These are phyloP conservation scores for Hypena proboscidalis DNA, from an alignment of 2,888 invertebrate genomes.

Conservation along the genomic window DNA sequence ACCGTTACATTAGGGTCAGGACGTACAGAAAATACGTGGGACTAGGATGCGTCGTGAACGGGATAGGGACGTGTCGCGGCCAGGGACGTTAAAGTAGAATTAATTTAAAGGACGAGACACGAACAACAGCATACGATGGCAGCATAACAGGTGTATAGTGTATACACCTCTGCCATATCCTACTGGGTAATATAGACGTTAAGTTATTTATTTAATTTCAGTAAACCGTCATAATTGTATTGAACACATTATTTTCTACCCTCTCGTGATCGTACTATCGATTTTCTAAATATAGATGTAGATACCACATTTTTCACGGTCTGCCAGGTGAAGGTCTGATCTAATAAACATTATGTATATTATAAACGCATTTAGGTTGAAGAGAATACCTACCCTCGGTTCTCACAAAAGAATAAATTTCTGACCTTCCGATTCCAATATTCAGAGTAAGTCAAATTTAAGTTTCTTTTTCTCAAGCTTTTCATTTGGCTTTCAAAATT, in stretches of 20 bases:
- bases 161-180: no score
- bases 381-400: slow-evolving; percentile 1
- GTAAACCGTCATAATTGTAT: no score
- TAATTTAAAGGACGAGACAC: no score
- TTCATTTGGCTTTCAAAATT: slow-evolving; percentile 1
- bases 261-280: background rate
- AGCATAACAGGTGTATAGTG: no score
- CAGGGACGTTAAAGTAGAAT: no score
- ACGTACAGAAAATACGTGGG: slow-evolving; percentile 1
- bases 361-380: slow-evolving; percentile 5
- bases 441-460: slow-evolving; percentile 3
- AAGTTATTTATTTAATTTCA: no score
- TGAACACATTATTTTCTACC: no score
- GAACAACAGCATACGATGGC: no score
- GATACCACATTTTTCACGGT: background rate
- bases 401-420: slow-evolving; percentile 3
- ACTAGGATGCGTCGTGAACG: no score
- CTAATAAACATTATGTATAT: slow-evolving; percentile 5
- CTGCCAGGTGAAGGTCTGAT: background rate
- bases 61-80: no score
- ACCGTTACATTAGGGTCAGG: slow-evolving; percentile 11
- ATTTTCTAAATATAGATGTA: background rate
- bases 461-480: background rate
- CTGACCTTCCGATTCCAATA: background rate
- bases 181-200: no score